Conservation (phyloP, 2,797 vertebrate genomes). For the Sebastes cheni region DNA sequence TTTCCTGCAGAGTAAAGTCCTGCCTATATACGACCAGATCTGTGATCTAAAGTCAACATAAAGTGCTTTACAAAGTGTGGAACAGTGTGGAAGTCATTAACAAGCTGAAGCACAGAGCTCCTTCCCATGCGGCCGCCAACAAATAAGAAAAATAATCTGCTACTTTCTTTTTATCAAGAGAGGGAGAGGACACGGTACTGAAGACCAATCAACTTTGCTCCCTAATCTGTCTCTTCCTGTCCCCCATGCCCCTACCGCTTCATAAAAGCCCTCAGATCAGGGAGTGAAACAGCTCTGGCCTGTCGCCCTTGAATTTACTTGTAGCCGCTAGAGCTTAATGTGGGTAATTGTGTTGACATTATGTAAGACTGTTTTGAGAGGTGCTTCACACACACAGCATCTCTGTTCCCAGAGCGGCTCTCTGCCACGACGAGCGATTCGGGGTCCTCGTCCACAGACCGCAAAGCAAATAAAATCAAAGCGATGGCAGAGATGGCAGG, state of each 20-base stretch:
- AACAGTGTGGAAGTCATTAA: slow-evolving; percentile 18
- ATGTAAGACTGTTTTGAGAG: slow-evolving; percentile 65
- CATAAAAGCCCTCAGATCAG: slow-evolving; percentile 43
- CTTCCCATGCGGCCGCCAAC: slow-evolving; percentile 1
- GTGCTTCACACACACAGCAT: slow-evolving; percentile 67
- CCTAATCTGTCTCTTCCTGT: slow-evolving; percentile 64
- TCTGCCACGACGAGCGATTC: slow-evolving; percentile 42
- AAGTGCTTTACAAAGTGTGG: background rate
- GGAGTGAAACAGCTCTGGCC: slow-evolving; percentile 41
- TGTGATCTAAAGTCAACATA: slow-evolving; percentile 5
- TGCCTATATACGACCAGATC: background rate
- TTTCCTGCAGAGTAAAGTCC: background rate
- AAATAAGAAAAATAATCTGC: slow-evolving; percentile 42
- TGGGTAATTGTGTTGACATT: slow-evolving; percentile 73
- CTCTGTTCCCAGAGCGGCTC: slow-evolving; percentile 59
- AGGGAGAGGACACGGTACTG: slow-evolving; percentile 22
- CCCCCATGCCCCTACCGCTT: background rate
- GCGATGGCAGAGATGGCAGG: slow-evolving; percentile 35
- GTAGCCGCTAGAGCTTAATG: slow-evolving; percentile 64
- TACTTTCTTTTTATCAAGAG: slow-evolving; percentile 49
- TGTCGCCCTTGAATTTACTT: slow-evolving; percentile 60
- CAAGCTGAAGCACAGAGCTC: background rate
- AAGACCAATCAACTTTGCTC: slow-evolving; percentile 48
- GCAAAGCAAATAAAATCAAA: slow-evolving; percentile 61
- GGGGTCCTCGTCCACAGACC: slow-evolving; percentile 34